Percentiles rank a stretch among this genome's conserved stretches.
Conservation (phyloP, 1,140 invertebrate species). For the Cotesia chilonis region DNA sequence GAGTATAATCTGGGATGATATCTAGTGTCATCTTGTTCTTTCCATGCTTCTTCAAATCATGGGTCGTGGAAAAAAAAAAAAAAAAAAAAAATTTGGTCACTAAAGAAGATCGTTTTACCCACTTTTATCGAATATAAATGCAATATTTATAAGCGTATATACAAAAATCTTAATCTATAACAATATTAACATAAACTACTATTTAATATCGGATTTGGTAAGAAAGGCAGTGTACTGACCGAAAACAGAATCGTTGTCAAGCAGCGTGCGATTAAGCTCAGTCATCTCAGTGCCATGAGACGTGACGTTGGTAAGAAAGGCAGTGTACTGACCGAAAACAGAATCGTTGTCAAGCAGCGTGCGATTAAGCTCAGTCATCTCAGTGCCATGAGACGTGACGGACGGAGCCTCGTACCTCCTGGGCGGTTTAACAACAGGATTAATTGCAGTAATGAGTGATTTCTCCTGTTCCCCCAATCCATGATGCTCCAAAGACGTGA, state of each 20-base stretch:
- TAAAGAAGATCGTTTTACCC: too few relatives aligned
- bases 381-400: slow-evolving; percentile 74
- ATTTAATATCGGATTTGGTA: slow-evolving; percentile 50
- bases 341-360: slow-evolving; percentile 77
- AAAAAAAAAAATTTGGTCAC: too few relatives aligned
- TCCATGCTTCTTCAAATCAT: too few relatives aligned
- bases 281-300: slow-evolving; percentile 78
- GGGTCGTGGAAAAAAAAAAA: too few relatives aligned
- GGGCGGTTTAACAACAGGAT: slow-evolving; percentile 82
- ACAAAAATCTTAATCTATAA: neutral
- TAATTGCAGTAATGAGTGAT: slow-evolving; percentile 80
- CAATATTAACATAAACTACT: slow-evolving; percentile 15
- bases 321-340: slow-evolving; percentile 75
- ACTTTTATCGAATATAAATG: too few relatives aligned
- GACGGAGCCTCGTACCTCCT: slow-evolving; percentile 75
- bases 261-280: slow-evolving; percentile 78
- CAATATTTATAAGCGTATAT: neutral
- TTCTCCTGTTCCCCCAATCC: slow-evolving; percentile 78
- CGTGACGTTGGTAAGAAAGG: too few relatives aligned
- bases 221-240: slow-evolving; percentile 69
- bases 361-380: slow-evolving; percentile 81
- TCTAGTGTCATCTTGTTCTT: too few relatives aligned
- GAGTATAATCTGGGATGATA: too few relatives aligned
- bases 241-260: slow-evolving; percentile 76
- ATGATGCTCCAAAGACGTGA: slow-evolving; percentile 60